Evolutionary conservation across 23 tunicate genomes (phyloP).

Genomic region (Diplosoma virens): DNA sequence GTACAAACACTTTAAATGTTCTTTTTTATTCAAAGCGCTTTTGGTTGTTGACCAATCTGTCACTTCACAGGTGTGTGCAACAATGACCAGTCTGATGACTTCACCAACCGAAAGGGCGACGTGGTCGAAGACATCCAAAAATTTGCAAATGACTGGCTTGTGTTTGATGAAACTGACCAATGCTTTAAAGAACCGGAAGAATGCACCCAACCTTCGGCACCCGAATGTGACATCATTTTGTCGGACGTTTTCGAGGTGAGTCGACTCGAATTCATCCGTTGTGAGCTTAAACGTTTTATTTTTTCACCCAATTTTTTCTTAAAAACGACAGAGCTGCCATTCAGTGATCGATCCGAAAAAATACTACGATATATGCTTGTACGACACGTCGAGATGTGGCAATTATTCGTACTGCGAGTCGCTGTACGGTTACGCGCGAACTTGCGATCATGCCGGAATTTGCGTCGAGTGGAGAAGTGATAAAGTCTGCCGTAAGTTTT

Average conservation of each 20-base stretch:
- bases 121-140: constrained; percentile 50
- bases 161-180: constrained; percentile 30
- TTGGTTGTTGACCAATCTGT: too few species aligned
- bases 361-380: constrained; percentile 71
- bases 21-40: too few species aligned
- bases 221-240: constrained; percentile 76
- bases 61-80: constrained; percentile 72
- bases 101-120: constrained; percentile 66
- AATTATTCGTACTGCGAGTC: constrained; percentile 87
- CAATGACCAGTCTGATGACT: constrained; percentile 90
- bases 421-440: constrained; percentile 76
- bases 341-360: constrained; percentile 59
- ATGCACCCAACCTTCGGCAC: constrained; percentile 53
- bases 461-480: constrained; percentile 94
- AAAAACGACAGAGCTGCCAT: constrained; percentile 87
- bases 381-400: constrained; percentile 73
- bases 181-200: constrained; percentile 44
- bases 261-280: too few species aligned
- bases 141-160: constrained; percentile 74
- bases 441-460: constrained; percentile 67
- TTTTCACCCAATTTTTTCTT: too few species aligned
- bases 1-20: too few species aligned
- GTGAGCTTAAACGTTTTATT: too few species aligned
- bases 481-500: constrained; percentile 76
- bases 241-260: constrained; percentile 74